A percentile compares a stretch with the other conserved stretches of the same genome.
These are phyloP conservation scores for Apis florea DNA, from an alignment of 1,140 invertebrate species.

Conservation along the genomic window DNA sequence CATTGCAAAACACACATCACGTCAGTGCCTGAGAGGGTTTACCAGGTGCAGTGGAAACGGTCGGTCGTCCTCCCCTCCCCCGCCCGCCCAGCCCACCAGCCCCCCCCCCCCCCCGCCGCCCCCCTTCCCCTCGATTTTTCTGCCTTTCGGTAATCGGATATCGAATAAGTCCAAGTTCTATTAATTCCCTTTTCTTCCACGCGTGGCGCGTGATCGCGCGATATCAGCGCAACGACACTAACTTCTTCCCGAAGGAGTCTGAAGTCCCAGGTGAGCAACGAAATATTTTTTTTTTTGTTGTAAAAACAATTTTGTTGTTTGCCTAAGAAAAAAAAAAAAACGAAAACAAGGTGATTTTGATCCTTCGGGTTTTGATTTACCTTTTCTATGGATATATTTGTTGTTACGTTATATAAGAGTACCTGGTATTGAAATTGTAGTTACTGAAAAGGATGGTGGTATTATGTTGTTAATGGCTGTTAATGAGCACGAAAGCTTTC, in stretches of 20 bases:
- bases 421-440: conserved; percentile 44
- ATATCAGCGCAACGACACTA: neutral
- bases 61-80: conserved; percentile 25
- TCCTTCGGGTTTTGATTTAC: neutral
- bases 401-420: conserved; percentile 27
- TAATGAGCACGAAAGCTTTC: conserved; percentile 27
- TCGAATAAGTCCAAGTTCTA: neutral
- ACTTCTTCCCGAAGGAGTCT: conserved; percentile 8
- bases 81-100: no score
- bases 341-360: neutral
- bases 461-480: conserved; percentile 34
- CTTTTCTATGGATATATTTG: conserved; percentile 17
- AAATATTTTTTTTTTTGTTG: conserved; percentile 1
- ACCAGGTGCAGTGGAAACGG: conserved; percentile 60
- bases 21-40: conserved; percentile 59
- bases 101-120: no score
- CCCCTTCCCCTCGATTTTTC: neutral
- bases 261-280: conserved; percentile 29
- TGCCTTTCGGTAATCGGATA: neutral
- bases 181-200: neutral
- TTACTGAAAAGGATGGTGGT: conserved; percentile 17
- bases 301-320: conserved; percentile 24
- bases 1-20: conserved; percentile 51
- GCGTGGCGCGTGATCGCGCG: neutral
- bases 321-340: neutral